Evolutionary conservation across 1,140 invertebrate genomes (phyloP).

Genomic region (Trichogramma pretiosum): DNA sequence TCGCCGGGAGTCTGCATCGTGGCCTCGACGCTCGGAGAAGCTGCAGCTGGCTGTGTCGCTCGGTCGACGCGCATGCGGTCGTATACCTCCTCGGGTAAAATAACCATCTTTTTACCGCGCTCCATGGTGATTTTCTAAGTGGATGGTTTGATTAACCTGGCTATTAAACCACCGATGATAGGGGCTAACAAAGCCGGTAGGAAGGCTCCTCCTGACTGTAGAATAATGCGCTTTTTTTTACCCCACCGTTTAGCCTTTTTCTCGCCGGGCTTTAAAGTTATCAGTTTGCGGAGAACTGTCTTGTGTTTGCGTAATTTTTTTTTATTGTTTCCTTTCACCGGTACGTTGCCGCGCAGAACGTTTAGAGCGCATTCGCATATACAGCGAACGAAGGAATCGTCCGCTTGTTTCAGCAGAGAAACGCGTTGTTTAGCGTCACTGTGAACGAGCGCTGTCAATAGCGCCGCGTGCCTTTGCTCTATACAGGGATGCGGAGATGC

Average conservation of each 20-base stretch:
- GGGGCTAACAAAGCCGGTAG: conserved; percentile 3
- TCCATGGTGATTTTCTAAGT: conserved; percentile 7
- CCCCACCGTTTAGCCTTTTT: no score
- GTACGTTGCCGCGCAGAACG: conserved; percentile 8
- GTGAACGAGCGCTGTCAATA: neutral
- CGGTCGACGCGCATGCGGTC: no score
- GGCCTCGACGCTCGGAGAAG: neutral
- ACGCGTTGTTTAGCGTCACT: conserved; percentile 10
- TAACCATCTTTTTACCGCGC: conserved; percentile 16
- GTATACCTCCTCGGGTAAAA: conserved; percentile 9
- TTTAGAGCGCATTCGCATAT: conserved; percentile 23
- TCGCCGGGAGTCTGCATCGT: conserved; percentile 17
- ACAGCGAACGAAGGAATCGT: conserved; percentile 14
- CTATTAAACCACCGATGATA: neutral
- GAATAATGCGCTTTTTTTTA: neutral
- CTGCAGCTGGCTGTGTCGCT: neutral
- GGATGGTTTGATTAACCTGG: neutral
- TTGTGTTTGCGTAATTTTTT: neutral
- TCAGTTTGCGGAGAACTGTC: neutral
- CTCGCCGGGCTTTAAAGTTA: no score
- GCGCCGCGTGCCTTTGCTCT: no score
- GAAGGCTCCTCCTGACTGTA: conserved; percentile 3
- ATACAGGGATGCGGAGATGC: no score
- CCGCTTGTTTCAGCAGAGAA: conserved; percentile 11
- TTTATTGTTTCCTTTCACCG: neutral